Evolutionary conservation across 2,797 vertebrate species (phyloP).

Genomic region (Poecilia wingei): DNA sequence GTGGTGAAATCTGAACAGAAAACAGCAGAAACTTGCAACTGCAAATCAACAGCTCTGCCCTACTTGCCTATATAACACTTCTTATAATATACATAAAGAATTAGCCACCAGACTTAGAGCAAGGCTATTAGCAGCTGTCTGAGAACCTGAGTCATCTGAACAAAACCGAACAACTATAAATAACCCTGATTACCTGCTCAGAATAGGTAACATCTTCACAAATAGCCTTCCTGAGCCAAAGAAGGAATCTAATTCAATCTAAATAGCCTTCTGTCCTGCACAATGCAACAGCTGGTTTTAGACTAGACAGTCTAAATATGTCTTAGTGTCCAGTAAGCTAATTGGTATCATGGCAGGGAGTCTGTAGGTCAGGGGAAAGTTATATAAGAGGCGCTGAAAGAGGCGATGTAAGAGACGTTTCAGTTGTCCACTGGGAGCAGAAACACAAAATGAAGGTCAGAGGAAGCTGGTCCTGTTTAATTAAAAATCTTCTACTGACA

Average conservation of each 20-base stretch:
- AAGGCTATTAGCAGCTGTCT: slow-evolving; percentile 40
- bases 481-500: slow-evolving; percentile 14
- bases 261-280: slow-evolving; percentile 17
- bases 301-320: slow-evolving; percentile 19
- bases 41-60: neutral
- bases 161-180: slow-evolving; percentile 40
- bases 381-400: neutral
- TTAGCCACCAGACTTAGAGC: slow-evolving; percentile 8
- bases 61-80: neutral
- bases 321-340: slow-evolving; percentile 17
- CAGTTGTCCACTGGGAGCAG: neutral
- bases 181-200: slow-evolving; percentile 42
- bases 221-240: slow-evolving; percentile 34
- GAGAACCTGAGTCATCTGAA: slow-evolving; percentile 26
- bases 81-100: neutral
- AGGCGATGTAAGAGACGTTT: slow-evolving; percentile 2
- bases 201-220: slow-evolving; percentile 42
- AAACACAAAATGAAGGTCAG: slow-evolving; percentile 21
- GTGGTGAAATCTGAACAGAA: neutral
- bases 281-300: slow-evolving; percentile 45
- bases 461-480: slow-evolving; percentile 12
- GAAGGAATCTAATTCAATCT: slow-evolving; percentile 25
- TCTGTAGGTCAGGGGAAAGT: slow-evolving; percentile 22
- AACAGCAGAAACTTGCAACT: neutral
- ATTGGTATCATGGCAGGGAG: neutral